phyloP scores from a whole-genome alignment of 2,113 vertebrate genomes.

The Daphoenositta chrysoptera region DNA sequence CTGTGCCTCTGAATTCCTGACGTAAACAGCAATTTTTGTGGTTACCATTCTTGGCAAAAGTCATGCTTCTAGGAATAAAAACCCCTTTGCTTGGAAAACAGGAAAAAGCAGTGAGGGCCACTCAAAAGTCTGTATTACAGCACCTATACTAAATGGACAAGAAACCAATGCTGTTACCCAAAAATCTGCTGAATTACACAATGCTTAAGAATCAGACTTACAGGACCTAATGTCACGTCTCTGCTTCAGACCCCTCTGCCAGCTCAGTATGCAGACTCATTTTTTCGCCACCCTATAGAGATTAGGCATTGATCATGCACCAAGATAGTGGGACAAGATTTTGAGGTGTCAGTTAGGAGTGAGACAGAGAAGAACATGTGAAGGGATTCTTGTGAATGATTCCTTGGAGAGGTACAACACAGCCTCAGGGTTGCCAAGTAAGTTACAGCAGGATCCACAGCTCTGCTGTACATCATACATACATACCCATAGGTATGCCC shows the following conservation, averaged over 20 bases:
- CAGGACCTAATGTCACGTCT: not conserved
- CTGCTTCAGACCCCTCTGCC: not conserved
- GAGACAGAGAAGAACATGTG: not conserved
- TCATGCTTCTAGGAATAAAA: conserved; percentile 37
- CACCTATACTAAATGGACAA: not conserved
- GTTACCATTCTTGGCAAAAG: conserved; percentile 67
- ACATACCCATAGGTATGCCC: rapidly evolving
- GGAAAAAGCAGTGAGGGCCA: conserved; percentile 20
- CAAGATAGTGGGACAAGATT: not conserved
- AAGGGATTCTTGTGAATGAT: not conserved
- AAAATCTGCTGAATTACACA: not conserved
- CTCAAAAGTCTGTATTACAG: not conserved
- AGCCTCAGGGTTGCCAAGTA: not conserved
- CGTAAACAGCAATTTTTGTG: conserved; percentile 50
- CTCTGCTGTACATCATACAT: not conserved
- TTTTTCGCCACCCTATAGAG: not conserved
- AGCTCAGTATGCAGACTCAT: not conserved
- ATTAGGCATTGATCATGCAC: not conserved
- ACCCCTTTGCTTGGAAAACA: conserved; percentile 24
- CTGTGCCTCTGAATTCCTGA: conserved; percentile 36
- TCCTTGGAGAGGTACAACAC: not conserved
- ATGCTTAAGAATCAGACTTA: not conserved
- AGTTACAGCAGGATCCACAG: not conserved
- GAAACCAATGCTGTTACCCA: not conserved
- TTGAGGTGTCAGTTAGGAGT: not conserved